These are phyloP conservation scores for Serranus cabrilla DNA, from an alignment of 2,797 vertebrate genomes.

Conservation along the genomic window DNA sequence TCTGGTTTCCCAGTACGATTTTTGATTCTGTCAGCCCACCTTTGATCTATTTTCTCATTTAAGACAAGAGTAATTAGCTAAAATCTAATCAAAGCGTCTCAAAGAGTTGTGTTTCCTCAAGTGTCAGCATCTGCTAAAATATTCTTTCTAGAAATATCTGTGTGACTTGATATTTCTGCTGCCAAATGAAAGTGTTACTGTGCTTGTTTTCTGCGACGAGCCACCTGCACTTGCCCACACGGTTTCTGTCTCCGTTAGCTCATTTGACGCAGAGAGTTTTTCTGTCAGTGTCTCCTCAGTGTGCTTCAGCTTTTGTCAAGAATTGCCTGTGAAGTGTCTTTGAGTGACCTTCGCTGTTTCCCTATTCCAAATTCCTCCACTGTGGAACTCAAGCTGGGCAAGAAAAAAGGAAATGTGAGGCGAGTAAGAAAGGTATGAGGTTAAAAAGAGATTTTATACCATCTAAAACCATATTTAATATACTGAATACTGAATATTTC, in stretches of 20 bases:
- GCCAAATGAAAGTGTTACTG: conserved; percentile 16
- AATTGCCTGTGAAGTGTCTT: conserved; percentile 14
- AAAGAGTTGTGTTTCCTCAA: neutral
- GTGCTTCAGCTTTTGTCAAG: neutral
- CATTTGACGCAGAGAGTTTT: neutral
- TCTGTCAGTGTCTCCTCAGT: conserved; percentile 5
- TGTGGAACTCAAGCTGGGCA: neutral
- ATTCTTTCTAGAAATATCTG: conserved; percentile 6
- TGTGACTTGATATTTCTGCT: conserved; percentile 22
- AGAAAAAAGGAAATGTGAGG: neutral
- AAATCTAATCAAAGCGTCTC: neutral
- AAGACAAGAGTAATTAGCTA: conserved; percentile 5
- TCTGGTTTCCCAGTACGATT: neutral
- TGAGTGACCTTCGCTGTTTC: conserved; percentile 35
- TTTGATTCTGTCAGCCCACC: neutral
- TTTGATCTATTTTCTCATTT: neutral
- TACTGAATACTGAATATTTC: conserved; percentile 15
- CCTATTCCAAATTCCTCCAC: neutral
- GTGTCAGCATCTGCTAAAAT: conserved; percentile 1
- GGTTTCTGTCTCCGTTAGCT: conserved; percentile 7
- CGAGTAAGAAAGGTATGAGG: neutral
- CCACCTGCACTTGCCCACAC: conserved; percentile 7
- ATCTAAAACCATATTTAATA: neutral
- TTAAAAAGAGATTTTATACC: neutral
- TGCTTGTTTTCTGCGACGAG: conserved; percentile 1